phyloP scores from a whole-genome alignment of 64 coral and sea anemone genomes.

The Pachyseris speciosa region DNA sequence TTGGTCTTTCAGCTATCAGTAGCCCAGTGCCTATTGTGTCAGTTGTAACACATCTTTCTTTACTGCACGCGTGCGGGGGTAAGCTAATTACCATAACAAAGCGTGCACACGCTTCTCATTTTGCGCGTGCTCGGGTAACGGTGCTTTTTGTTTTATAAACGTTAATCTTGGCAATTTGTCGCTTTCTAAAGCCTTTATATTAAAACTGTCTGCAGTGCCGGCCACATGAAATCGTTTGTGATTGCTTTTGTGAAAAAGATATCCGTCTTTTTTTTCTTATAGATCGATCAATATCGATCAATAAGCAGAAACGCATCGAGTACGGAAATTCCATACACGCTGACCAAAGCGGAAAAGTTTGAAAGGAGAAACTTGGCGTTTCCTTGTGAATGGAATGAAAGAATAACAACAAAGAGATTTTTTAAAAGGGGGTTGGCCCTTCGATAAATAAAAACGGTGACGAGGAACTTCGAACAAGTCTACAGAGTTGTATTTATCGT shows the following conservation, averaged over 20 bases:
- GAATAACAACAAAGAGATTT: too few species aligned
- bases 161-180: constrained; percentile 15
- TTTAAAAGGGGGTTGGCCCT: too few species aligned
- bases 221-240: neutral
- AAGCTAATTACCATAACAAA: constrained; percentile 18
- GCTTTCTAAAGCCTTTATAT: neutral
- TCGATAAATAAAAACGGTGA: too few species aligned
- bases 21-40: constrained; percentile 12
- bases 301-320: too few species aligned
- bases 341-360: too few species aligned
- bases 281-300: too few species aligned
- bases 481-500: too few species aligned
- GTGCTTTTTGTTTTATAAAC: neutral
- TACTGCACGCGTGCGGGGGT: constrained; percentile 8
- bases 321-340: too few species aligned
- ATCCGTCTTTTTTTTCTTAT: too few species aligned
- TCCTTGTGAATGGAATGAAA: too few species aligned
- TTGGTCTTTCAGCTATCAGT: constrained; percentile 7
- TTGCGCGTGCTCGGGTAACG: constrained; percentile 20
- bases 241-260: neutral
- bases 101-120: neutral
- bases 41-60: constrained; percentile 34
- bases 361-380: too few species aligned
- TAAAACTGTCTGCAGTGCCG: neutral
- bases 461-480: too few species aligned